A percentile compares a stretch with the other conserved stretches of the same genome.
phyloP scores from a whole-genome alignment of 1,140 invertebrate species.

The Cydia amplana region DNA sequence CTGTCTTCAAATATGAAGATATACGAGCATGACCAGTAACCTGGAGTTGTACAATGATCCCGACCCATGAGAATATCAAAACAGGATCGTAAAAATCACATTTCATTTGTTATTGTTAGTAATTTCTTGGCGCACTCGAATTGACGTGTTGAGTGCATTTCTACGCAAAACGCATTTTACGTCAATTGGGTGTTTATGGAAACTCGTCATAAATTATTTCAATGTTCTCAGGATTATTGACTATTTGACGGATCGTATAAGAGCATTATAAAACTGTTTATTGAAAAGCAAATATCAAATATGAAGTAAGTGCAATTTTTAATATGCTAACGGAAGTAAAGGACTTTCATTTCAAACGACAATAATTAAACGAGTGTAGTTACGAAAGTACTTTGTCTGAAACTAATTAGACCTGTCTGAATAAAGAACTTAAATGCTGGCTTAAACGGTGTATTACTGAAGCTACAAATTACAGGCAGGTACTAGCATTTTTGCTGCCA shows the following conservation, averaged over 20 bases:
- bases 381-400: constrained; percentile 8
- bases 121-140: background rate
- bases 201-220: background rate
- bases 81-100: constrained; percentile 28
- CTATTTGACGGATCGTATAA: background rate
- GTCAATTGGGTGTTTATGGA: constrained; percentile 10
- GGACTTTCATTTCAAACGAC: background rate
- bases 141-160: constrained; percentile 15
- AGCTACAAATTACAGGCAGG: constrained; percentile 12
- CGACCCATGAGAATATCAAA: constrained; percentile 20
- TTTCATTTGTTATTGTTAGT: constrained; percentile 18
- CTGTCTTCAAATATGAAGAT: constrained; percentile 1
- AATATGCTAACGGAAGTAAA: background rate
- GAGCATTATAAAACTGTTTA: too few relatives aligned
- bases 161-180: constrained; percentile 10
- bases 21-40: constrained; percentile 7
- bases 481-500: background rate
- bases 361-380: constrained; percentile 1
- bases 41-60: constrained; percentile 15
- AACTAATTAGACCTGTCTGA: constrained; percentile 13
- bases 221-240: background rate
- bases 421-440: constrained; percentile 9
- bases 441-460: constrained; percentile 6
- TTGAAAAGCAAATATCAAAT: too few relatives aligned
- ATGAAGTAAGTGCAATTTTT: too few relatives aligned